Base-by-base conservation (phyloP, 2,797 vertebrate species). In the Melopsittacus undulatus region DNA sequence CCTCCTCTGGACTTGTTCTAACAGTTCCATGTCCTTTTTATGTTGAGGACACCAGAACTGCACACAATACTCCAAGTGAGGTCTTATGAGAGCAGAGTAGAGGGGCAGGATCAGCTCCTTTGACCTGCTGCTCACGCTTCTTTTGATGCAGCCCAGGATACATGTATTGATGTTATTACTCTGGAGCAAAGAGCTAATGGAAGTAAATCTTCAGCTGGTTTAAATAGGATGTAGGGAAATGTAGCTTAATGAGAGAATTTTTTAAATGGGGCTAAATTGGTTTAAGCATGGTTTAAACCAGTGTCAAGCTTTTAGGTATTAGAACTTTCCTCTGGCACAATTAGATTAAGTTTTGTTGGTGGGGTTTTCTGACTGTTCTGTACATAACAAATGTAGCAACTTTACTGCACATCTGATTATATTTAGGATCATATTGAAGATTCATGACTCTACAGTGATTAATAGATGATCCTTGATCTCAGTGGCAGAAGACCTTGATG, bases 271-370 rank as follows among this genome's bases (percentile, higher is more conserved):
- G 42, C 76, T 90, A 46, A 90, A 81, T 83, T 81, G 90, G 34
- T 95, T 94, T 94, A 94, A 91, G 49, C 34, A 14, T 45, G 29
- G 38, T 94, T 94, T 89, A 92, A 94, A 83, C 45, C 49, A 72
- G 38, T 73, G 2, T 59, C 81, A 87, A 93, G 54, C 89, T 90
- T 88, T 42, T 79, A 90, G 77, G 74, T 86, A 66, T 91, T 69
- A 84, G 81, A 59, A 46, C 54, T 95, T 95, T 80, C 29, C 42
- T 92, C 45, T 32, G 74, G 52, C 45, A 11, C 76, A 87, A 83
- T 94, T 80, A 85, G 77, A 90, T 87, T 42, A 70, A 17, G 22
- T 88, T 82, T 92, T 67, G 57, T 52, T n/a, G 49, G 11, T 70
- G 32, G 8, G 0, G 3, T 13, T 40, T 43, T 83, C n/a, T 59